Evolutionary conservation across 2,797 vertebrate genomes (phyloP), one percentile per base, ranked within the genome.

Genomic region (Poeciliopsis presidionis): DNA sequence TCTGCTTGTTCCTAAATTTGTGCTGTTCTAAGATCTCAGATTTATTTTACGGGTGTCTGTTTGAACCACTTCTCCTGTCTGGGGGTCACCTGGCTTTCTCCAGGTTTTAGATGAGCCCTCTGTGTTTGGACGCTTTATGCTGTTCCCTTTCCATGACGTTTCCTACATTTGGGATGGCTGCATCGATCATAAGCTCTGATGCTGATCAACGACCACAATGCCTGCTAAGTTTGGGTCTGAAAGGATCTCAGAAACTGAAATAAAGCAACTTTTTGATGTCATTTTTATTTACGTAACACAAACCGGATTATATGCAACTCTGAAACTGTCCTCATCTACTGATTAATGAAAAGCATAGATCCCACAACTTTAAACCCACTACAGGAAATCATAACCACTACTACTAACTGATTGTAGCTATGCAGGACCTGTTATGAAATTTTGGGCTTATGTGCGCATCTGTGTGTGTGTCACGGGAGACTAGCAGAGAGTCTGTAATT

Each of bases 401-500:
- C 3, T 53, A 47, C 73, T 47, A 73, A 45, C 46, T 73, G n/a
- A 72, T 53, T 72, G 55, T 43, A 43, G 12, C 53, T 72, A 28
- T 59, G 0, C 30, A 61, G 69, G 61, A 0, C 11, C 55, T 81
- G 33, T 76, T 74, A 14, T 72, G 8, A 67, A 49, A 61, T 73
- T 73, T 72, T 74, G 57, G 46, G 73, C 46, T 76, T 72, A 57
- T 13, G 63, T 7, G 36, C 0, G 49, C 65, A 13, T 49, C 7
- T 65, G 46, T 63, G 76, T 76, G 47, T 20, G 45, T 22, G 7
- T n/a, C 39, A 7, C 0, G 12, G 30, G 20, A 51, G 79, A 70
- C 74, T 73, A 77, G 70, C 69, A 79, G 80, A 78, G 83, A 86
- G 80, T 72, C 88, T 93, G 83, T 91, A 92, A 93, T 93, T 92